Evolutionary conservation across 2,888 invertebrate species (phyloP), one percentile per base, ranked within the genome.

Genomic region (Aelia acuminata): DNA sequence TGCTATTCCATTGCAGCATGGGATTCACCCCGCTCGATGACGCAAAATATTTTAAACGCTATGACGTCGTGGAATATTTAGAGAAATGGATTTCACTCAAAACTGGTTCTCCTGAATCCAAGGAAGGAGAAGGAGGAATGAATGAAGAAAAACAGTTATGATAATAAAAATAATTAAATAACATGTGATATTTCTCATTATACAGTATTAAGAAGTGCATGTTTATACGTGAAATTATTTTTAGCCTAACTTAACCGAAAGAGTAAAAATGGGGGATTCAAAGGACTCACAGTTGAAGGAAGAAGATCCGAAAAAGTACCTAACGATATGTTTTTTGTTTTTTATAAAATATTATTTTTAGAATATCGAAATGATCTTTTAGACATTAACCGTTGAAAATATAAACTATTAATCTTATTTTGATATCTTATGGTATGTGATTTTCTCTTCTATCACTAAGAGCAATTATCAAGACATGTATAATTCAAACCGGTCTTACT

Each of bases 21-120:
- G 88, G 85, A 0, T 80, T 80, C 20, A 89, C 89, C 8, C 88
- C 89, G 7, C 49, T 63, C 5, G 89, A 89, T 53, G 89, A 89
- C 39, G 89, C 89, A 1, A 53, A 63, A 8, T 70, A 70, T 48
- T 89, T 89, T 43, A 43, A 86, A 53, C 86, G 49, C 31, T 43
- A 88, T 4, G 80, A 80, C 3, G 50, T 88, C n/a, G 39, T 86
- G 4, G 70, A 87, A 13, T 88, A 35, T 15, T 43, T 80, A n/a
- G 50, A 75, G 31, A 84, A 85, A 53, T 86, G 85, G 86, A 57
- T 75, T 35, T 70, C 47, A 13, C 48, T 63, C 10, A 48, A 35
- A 75, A 87, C 70, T 20, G 87, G 75, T 43, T 26, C 2, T 26
- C 70, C 80, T 18, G 13, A 4, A 80, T 5, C 43, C 1, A 43